Conservation (phyloP, 2,113 vertebrate genomes). For the Crotalus viridis region DNA sequence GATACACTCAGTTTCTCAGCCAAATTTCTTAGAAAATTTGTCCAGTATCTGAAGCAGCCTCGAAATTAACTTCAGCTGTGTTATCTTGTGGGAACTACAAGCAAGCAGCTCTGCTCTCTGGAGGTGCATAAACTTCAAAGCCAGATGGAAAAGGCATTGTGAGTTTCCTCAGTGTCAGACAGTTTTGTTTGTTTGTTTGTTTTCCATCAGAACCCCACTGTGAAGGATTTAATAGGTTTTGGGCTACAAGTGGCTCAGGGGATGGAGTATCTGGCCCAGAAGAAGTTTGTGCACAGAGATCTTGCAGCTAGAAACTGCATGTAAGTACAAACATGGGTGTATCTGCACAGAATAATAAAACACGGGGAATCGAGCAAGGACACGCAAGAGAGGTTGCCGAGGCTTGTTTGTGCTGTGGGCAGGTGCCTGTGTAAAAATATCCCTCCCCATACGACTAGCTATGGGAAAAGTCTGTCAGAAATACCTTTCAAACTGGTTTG, state of each 20-base stretch:
- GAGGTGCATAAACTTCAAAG: slow-evolving; percentile 3
- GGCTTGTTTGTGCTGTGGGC: background rate
- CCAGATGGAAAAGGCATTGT: background rate
- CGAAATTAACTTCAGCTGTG: slow-evolving; percentile 9
- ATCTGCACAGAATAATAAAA: background rate
- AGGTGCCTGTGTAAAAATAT: background rate
- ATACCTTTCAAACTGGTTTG: background rate
- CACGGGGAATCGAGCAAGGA: background rate
- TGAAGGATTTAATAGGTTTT: slow-evolving; percentile 93
- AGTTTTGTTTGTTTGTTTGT: background rate
- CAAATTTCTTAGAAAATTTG: background rate
- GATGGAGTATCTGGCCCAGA: slow-evolving; percentile 94
- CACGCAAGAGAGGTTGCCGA: background rate
- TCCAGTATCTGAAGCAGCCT: background rate
- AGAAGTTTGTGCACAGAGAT: slow-evolving; percentile 96
- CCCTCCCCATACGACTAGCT: background rate
- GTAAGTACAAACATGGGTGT: slow-evolving; percentile 72
- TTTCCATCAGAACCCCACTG: slow-evolving; percentile 82
- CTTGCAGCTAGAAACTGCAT: slow-evolving; percentile 97
- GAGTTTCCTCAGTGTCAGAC: background rate
- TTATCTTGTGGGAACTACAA: background rate
- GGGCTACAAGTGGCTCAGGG: slow-evolving; percentile 92
- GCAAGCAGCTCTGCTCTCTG: background rate
- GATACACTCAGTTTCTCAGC: background rate
- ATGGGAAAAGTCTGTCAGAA: background rate